Conservation (phyloP, 2,888 invertebrate species). For the Didymodactylos carnosus region DNA sequence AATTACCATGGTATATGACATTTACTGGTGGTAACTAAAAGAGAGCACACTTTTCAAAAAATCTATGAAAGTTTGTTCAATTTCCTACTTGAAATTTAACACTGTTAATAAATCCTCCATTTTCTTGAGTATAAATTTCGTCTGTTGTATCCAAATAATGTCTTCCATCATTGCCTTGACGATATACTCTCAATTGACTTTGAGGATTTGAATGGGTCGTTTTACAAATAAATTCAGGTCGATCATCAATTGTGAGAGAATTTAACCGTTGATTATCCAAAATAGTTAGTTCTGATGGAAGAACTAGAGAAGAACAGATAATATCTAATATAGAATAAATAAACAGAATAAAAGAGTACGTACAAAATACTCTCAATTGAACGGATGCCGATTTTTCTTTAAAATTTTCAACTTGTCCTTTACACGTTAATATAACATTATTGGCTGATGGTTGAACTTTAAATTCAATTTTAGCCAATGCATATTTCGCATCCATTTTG, state of each 20-base stretch:
- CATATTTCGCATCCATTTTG: not conserved
- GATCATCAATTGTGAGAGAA: not conserved
- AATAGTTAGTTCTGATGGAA: not conserved
- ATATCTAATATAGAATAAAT: not conserved
- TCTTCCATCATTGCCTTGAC: not conserved
- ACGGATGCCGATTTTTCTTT: not conserved
- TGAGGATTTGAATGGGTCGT: conserved; percentile 12
- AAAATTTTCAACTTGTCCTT: not conserved
- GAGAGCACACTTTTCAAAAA: too few species aligned
- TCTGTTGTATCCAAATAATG: not conserved
- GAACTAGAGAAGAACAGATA: not conserved
- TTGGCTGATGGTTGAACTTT: not conserved
- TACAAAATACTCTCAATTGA: conserved; percentile 4
- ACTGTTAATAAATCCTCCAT: too few species aligned
- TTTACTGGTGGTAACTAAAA: not conserved
- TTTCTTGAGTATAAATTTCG: too few species aligned
- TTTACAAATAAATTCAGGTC: conserved; percentile 2
- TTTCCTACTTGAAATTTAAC: too few species aligned
- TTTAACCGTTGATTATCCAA: not conserved
- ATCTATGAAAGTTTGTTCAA: too few species aligned
- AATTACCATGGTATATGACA: not conserved
- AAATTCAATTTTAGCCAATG: not conserved
- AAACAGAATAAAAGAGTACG: not conserved
- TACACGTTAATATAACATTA: not conserved
- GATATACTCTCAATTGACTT: not conserved